These are phyloP conservation scores for Drosophila picticornis DNA, from an alignment of 2,888 invertebrate genomes.

Conservation along the genomic window DNA sequence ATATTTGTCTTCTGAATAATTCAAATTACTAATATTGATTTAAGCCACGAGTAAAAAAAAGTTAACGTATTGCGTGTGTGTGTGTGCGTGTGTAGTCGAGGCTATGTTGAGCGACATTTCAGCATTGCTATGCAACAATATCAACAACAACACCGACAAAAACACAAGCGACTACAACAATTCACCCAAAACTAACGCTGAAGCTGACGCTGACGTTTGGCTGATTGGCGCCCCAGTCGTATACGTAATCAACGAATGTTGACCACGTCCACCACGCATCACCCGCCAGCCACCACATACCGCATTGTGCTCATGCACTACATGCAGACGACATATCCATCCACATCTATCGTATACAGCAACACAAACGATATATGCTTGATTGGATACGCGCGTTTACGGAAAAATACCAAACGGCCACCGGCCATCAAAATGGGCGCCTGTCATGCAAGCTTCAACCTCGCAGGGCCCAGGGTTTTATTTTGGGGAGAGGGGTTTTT, in stretches of 20 bases:
- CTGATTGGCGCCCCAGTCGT: slow-evolving; percentile 80
- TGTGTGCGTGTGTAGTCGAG: slow-evolving; percentile 14
- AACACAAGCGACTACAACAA: slow-evolving; percentile 46
- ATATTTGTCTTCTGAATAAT: slow-evolving; percentile 85
- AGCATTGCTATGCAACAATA: slow-evolving; percentile 65
- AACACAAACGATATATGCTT: slow-evolving; percentile 72
- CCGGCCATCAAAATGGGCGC: slow-evolving; percentile 70
- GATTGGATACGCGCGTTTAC: slow-evolving; percentile 80
- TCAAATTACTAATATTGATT: slow-evolving; percentile 86
- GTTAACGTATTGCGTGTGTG: slow-evolving; percentile 61
- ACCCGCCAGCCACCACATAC: slow-evolving; percentile 62
- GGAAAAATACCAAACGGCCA: slow-evolving; percentile 67
- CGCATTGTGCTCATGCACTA: slow-evolving; percentile 35
- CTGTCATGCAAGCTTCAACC: slow-evolving; percentile 72
- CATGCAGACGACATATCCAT: slow-evolving; percentile 17
- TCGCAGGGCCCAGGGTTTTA: slow-evolving; percentile 24
- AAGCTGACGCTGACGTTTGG: slow-evolving; percentile 74
- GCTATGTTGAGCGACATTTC: slow-evolving; percentile 61
- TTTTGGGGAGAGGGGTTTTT: background rate
- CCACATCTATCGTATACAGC: slow-evolving; percentile 18
- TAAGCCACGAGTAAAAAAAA: slow-evolving; percentile 76
- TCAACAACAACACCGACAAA: slow-evolving; percentile 42
- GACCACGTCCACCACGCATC: slow-evolving; percentile 76
- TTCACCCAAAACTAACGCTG: slow-evolving; percentile 35
- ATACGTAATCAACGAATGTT: slow-evolving; percentile 83